A percentile compares a stretch with the other conserved stretches of the same genome.
Conservation (phyloP, 2,797 vertebrate genomes). For the Phoebastria nigripes region DNA sequence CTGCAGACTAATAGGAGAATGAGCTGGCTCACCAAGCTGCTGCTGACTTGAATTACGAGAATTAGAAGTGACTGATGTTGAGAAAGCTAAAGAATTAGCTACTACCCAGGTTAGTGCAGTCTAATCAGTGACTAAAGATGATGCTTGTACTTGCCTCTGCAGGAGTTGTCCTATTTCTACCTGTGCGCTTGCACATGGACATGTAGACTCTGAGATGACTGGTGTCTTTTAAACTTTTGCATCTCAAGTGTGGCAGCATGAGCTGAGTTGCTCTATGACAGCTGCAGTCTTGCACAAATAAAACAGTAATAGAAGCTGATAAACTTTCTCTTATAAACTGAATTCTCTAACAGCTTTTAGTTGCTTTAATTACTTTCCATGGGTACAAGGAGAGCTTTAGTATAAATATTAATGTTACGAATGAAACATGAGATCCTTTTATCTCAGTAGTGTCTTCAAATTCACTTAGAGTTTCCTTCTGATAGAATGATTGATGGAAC, state of each 20-base stretch:
- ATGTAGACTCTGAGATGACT: neutral
- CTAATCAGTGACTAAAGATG: neutral
- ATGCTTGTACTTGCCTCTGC: neutral
- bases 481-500: neutral
- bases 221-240: neutral
- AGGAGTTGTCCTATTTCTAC: neutral
- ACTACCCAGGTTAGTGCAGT: neutral
- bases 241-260: neutral
- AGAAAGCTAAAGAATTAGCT: slow-evolving; percentile 3
- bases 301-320: neutral
- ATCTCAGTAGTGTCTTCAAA: neutral
- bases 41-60: neutral
- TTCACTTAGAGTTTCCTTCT: neutral
- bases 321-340: neutral
- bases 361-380: slow-evolving; percentile 25
- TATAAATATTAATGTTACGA: slow-evolving; percentile 35
- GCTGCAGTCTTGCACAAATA: neutral
- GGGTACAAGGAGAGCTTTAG: neutral
- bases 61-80: neutral
- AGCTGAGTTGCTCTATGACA: neutral
- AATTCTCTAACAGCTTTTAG: neutral
- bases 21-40: neutral
- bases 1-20: neutral
- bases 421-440: neutral
- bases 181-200: neutral